phyloP scores from a whole-genome alignment of 2,113 vertebrate genomes.

The Callipepla californica region DNA sequence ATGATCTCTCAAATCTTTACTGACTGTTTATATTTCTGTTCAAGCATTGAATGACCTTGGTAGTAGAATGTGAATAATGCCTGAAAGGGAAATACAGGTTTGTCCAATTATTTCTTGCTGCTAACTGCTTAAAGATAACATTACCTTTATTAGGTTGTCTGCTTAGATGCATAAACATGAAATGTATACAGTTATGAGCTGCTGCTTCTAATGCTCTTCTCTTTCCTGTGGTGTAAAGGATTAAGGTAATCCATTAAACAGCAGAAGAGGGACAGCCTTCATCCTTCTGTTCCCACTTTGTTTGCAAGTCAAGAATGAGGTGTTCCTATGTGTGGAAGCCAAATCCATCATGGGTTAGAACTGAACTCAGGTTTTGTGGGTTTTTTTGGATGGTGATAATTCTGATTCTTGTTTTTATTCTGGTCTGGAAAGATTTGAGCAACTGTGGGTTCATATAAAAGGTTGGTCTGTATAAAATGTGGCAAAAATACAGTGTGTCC shows the following conservation, averaged over 20 bases:
- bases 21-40: slow-evolving; percentile 24
- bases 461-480: not conserved
- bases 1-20: not conserved
- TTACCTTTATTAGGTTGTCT: not conserved
- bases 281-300: not conserved
- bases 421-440: not conserved
- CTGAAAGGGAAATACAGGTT: slow-evolving; percentile 3
- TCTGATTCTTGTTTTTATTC: not conserved
- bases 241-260: not conserved
- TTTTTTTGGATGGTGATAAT: not conserved
- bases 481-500: not conserved
- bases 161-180: not conserved
- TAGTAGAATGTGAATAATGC: slow-evolving; percentile 3
- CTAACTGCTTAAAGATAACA: not conserved
- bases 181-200: not conserved
- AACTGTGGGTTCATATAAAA: not conserved
- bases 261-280: not conserved
- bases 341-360: not conserved
- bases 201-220: not conserved
- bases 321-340: not conserved
- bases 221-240: not conserved
- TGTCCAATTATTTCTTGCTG: slow-evolving; percentile 14
- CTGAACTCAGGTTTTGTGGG: not conserved
- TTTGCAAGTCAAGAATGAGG: not conserved
- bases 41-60: not conserved